Base-by-base conservation (phyloP, 2,113 vertebrate genomes). In the Trochalopteron elliotii region DNA sequence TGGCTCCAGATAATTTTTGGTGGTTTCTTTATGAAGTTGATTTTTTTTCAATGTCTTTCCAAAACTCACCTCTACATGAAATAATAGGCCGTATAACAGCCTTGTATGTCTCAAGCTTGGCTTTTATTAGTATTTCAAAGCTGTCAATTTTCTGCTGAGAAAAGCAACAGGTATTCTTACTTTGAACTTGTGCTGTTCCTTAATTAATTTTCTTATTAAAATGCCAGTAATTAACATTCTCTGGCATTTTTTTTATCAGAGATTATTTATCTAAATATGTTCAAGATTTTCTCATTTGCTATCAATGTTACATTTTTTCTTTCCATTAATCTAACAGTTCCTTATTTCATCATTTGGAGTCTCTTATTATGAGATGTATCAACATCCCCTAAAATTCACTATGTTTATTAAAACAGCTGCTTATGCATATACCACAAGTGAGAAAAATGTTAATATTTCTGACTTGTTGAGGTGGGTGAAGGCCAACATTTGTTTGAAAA, bases 151-250 rank as follows among this genome's bases (percentile, higher is more conserved):
- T 74, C 86, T 88, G 45, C 59, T 83, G 85, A 88, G 90, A 92
- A 94, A 92, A 95, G 86, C 59, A 88, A 90, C 75, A 92, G 50
- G 72, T 50, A 42, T 83, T 85, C 68, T 90, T 68, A 65, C 78
- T 93, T 93, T 92, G 90, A 86, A 92, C 59, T 93, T 90, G 33
- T 50, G 40, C 47, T 86, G 21, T 52, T 82, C 50, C 80, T 95
- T 96, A 96, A 95, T 95, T 97, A 95, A 96, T 93, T 90, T 94
- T 68, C 50, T 74, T 68, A 94, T 78, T 90, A 94, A 92, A 74
- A 64, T 89, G 12, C 60, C 80, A 77, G 42, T 94, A 97, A 92
- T 77, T 90, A 96, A 88, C 45, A 74, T 77, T 77, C 50, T 35
- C 71, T 90, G 75, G 20, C 18, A 88, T 90, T 94, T 83, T 84